Evolutionary conservation across 92 coral and sea anemone genomes (phyloP), one percentile per base, ranked within the genome.

Genomic region (Zoanthus sansibaricus): DNA sequence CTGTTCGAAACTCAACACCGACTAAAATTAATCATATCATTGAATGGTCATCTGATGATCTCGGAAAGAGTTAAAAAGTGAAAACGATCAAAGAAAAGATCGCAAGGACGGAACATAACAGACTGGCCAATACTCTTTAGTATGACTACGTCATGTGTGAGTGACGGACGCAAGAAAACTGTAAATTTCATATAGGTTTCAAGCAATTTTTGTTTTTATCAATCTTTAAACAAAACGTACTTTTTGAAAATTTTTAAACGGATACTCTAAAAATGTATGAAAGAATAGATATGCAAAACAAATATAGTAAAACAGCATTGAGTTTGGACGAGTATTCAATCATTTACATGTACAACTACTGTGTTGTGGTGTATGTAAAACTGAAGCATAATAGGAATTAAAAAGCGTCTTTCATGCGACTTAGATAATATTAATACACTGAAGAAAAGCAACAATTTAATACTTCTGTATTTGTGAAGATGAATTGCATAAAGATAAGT

Each of bases 41-140:
- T 73, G 46, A 80, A 80, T 62, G 85, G 74, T 64, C 85, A 64
- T 80, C 61, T 64, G 44, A 68, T 48, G 85, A 64, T 64, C 45
- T 69, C 45, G 8, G 44, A 80, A 72, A 59, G 33, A 80, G 75
- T 46, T 78, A 64, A 46, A 45, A 80, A 64, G 21, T 45, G n/a
- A 46, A n/a, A 9, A 10, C 46, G 15, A 48, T 21, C 20, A 47
- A 64, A 18, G 55, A 51, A 80, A 48, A 42, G 32, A n/a, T 47
- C 9, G 47, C 45, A 64, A 45, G 33, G 46, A 54, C 21, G n/a
- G 14, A 64, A 42, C 62, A 80, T 58, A 64, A 30, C 61, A 9
- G 14, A 25, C 30, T 21, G 72, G 42, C 20, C 58, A 64, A 46
- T 14, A 64, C 49, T 59, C 31, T 37, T 18, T 7, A 37, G 44